These are phyloP conservation scores for Ochropleura plecta DNA, from an alignment of 2,888 invertebrate species.

Conservation along the genomic window DNA sequence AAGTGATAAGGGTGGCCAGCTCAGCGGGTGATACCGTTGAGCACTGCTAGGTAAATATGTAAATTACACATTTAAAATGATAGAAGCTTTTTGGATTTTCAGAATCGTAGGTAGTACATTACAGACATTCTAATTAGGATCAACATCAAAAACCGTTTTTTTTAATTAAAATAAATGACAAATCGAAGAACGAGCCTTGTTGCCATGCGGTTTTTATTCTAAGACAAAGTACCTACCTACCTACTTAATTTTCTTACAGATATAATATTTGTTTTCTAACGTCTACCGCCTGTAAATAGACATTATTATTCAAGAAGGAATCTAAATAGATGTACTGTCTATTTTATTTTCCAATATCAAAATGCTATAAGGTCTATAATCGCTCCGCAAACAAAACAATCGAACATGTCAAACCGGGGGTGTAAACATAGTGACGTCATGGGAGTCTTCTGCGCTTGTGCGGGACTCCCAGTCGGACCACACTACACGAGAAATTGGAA, in stretches of 20 bases:
- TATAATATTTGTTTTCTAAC: too few species aligned
- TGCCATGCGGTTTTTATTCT: constrained; percentile 18
- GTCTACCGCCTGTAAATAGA: neutral
- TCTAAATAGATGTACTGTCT: neutral
- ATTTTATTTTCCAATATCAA: constrained; percentile 4
- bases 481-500: constrained; percentile 35
- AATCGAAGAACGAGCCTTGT: constrained; percentile 6
- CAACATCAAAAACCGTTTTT: neutral
- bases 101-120: too few species aligned
- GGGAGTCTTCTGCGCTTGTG: constrained; percentile 73
- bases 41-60: too few species aligned
- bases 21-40: too few species aligned
- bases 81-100: too few species aligned
- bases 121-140: too few species aligned
- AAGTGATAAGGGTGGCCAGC: too few species aligned
- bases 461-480: constrained; percentile 31
- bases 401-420: constrained; percentile 63
- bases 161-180: neutral
- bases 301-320: neutral
- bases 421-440: constrained; percentile 74
- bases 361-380: constrained; percentile 35
- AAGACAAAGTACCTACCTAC: neutral
- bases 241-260: neutral
- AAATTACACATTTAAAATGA: too few species aligned
- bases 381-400: constrained; percentile 70